Conservation (phyloP, 1,140 invertebrate species). For the Zophobas morio region DNA sequence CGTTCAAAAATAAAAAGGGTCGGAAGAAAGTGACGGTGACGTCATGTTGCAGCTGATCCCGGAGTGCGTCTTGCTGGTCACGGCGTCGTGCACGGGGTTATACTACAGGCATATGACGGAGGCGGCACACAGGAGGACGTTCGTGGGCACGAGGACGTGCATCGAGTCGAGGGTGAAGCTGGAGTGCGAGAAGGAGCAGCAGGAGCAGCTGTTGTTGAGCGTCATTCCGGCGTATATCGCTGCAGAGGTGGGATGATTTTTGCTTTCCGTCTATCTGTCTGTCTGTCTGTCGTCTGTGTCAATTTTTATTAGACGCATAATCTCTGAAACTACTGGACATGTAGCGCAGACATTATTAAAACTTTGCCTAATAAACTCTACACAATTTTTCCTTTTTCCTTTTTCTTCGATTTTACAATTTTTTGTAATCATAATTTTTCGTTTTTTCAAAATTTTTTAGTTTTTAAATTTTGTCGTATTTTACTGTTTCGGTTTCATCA, state of each 20-base stretch:
- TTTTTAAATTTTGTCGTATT: no score
- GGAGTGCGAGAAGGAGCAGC: conserved; percentile 92
- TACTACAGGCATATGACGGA: conserved; percentile 92
- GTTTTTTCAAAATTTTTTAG: no score
- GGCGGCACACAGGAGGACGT: conserved; percentile 86
- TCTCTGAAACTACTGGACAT: no score
- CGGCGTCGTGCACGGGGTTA: conserved; percentile 84
- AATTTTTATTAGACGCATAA: no score
- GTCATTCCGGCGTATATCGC: conserved; percentile 95
- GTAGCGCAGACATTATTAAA: no score
- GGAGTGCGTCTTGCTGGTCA: conserved; percentile 82
- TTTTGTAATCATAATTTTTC: no score
- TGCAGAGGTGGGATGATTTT: conserved; percentile 76
- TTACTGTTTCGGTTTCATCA: no score
- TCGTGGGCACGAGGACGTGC: conserved; percentile 89
- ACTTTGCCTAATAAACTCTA: no score
- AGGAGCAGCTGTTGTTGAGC: conserved; percentile 91
- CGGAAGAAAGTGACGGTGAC: not conserved
- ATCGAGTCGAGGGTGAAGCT: conserved; percentile 93
- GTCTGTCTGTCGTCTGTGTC: no score
- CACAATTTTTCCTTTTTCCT: no score
- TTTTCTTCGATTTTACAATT: no score
- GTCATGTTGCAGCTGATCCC: conserved; percentile 77
- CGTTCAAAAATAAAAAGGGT: not conserved
- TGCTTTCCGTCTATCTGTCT: no score